Evolutionary conservation across 2,113 vertebrate genomes (phyloP).

Genomic region (Carettochelys insculpta): DNA sequence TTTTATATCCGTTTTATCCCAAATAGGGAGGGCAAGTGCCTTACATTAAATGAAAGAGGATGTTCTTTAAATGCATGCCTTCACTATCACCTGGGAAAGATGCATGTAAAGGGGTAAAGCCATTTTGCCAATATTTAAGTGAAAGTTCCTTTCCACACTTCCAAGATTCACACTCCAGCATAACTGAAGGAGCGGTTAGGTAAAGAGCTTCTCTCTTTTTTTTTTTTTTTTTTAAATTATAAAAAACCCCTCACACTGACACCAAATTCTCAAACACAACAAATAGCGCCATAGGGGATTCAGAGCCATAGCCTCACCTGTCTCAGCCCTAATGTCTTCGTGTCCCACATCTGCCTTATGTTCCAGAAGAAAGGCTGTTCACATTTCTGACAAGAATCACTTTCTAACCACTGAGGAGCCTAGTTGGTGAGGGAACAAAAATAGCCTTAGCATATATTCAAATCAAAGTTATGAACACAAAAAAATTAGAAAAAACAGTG

Average conservation of each 20-base stretch:
- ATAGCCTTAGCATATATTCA: background rate
- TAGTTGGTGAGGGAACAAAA: conserved; percentile 52
- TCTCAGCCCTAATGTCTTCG: conserved; percentile 90
- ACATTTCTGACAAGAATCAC: conserved; percentile 97
- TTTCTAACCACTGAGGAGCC: conserved; percentile 97
- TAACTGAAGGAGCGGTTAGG: background rate
- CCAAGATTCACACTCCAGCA: background rate
- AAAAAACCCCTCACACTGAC: too few relatives aligned
- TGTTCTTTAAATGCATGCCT: background rate
- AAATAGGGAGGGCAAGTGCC: background rate
- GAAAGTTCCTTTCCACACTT: background rate
- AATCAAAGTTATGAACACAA: background rate
- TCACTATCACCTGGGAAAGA: background rate
- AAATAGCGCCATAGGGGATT: background rate
- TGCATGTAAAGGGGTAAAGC: too few relatives aligned
- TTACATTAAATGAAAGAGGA: background rate
- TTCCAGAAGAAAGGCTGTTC: conserved; percentile 99
- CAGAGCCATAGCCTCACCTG: conserved; percentile 80
- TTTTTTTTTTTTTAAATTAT: too few relatives aligned
- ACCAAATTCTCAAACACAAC: background rate
- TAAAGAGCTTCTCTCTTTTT: too few relatives aligned
- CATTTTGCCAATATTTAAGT: background rate
- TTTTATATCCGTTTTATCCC: background rate
- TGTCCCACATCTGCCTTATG: conserved; percentile 99
- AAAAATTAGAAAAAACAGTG: too few relatives aligned